These are phyloP conservation scores for Chaetodon trifascialis DNA, from an alignment of 2,113 vertebrate genomes.

Conservation along the genomic window DNA sequence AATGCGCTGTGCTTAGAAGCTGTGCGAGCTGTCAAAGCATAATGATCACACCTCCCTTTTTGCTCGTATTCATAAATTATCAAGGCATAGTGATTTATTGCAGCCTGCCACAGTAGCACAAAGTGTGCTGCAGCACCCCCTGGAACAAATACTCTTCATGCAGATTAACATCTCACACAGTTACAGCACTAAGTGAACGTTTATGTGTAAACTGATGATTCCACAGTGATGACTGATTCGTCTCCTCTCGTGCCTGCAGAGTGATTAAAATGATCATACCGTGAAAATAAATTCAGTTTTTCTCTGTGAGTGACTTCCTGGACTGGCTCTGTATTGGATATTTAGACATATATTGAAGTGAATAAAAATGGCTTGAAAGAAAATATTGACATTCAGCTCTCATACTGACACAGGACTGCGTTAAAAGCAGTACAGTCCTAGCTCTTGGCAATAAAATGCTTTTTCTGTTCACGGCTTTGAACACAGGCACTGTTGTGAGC, in stretches of 20 bases:
- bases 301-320: neutral
- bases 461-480: conserved; percentile 1
- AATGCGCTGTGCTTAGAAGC: conserved; percentile 20
- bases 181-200: conserved; percentile 18
- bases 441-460: neutral
- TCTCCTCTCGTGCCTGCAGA: neutral
- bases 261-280: neutral
- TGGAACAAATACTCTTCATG: conserved; percentile 20
- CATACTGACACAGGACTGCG: neutral
- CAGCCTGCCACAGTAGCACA: neutral
- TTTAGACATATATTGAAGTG: neutral
- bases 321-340: neutral
- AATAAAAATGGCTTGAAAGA: conserved; percentile 4
- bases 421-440: neutral
- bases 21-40: conserved; percentile 41
- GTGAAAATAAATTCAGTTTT: neutral
- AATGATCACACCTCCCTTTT: conserved; percentile 53
- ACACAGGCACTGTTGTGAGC: conserved; percentile 21
- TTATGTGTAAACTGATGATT: neutral
- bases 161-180: conserved; percentile 8
- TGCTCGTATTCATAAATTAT: conserved; percentile 58
- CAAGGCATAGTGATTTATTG: conserved; percentile 45
- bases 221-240: neutral
- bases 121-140: conserved; percentile 16
- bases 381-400: neutral